phyloP scores from a whole-genome alignment of 1,140 invertebrate species.

The Drosophila baimaii region DNA sequence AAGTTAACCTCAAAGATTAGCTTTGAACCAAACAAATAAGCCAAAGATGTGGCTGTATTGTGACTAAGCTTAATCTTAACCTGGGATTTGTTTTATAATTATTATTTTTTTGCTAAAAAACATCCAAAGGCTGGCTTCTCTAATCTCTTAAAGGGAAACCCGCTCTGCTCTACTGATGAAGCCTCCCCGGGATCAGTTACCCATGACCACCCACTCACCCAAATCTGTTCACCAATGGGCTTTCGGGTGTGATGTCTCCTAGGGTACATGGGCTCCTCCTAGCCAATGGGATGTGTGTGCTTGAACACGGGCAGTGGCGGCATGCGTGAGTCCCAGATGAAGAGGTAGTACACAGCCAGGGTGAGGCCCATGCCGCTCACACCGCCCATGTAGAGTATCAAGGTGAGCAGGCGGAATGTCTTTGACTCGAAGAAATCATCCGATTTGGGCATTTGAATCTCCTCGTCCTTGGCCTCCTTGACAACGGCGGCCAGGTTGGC shows the following conservation, averaged over 20 bases:
- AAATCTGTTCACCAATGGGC: constrained; percentile 16
- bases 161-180: too few species aligned
- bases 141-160: too few species aligned
- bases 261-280: constrained; percentile 7
- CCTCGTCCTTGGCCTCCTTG: constrained; percentile 77
- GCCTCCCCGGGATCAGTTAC: constrained; percentile 4
- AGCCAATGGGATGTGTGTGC: constrained; percentile 82
- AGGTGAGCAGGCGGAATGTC: constrained; percentile 70
- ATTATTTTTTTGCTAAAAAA: too few species aligned
- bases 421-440: constrained; percentile 81
- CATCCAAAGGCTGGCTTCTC: too few species aligned
- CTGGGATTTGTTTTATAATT: too few species aligned
- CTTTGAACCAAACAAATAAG: too few species aligned
- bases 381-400: constrained; percentile 77
- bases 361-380: constrained; percentile 75
- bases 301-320: constrained; percentile 80
- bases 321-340: constrained; percentile 83
- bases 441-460: constrained; percentile 73
- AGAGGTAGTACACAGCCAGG: constrained; percentile 77
- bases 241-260: background rate
- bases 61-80: too few species aligned
- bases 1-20: background rate
- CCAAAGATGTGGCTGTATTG: too few species aligned
- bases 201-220: constrained; percentile 52
- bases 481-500: constrained; percentile 60